Percentiles rank a stretch among this genome's conserved stretches.
Conservation (phyloP, 2,888 invertebrate species). For the Agrochola macilenta region DNA sequence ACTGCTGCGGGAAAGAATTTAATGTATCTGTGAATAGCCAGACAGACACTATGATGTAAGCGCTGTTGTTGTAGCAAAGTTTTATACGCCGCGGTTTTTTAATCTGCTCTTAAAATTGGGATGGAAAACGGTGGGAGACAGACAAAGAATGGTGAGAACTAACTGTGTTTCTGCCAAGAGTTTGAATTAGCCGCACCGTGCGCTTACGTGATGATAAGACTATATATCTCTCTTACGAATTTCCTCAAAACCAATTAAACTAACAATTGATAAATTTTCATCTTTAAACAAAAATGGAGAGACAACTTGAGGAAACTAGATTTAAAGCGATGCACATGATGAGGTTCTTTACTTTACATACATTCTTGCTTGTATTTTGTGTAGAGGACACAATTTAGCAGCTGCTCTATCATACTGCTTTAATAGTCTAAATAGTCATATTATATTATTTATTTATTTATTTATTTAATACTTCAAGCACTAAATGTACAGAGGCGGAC, state of each 20-base stretch:
- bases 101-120: background rate
- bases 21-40: background rate
- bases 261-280: background rate
- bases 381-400: no score
- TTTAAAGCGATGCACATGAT: no score
- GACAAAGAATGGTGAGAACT: background rate
- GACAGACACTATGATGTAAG: no score
- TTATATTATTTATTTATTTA: no score
- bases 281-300: background rate
- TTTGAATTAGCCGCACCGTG: background rate
- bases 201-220: background rate
- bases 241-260: background rate
- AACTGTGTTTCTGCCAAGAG: background rate
- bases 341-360: background rate
- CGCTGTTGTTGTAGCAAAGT: background rate
- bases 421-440: background rate
- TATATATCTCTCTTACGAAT: background rate
- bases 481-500: no score
- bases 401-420: background rate
- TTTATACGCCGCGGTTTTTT: background rate
- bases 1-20: conserved; percentile 14
- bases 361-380: background rate
- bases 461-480: no score
- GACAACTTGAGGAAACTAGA: no score
- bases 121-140: background rate